A percentile compares a stretch with the other conserved stretches of the same genome.
Evolutionary conservation across 2,888 invertebrate species (phyloP).

Genomic region (Nysson spinosus): DNA sequence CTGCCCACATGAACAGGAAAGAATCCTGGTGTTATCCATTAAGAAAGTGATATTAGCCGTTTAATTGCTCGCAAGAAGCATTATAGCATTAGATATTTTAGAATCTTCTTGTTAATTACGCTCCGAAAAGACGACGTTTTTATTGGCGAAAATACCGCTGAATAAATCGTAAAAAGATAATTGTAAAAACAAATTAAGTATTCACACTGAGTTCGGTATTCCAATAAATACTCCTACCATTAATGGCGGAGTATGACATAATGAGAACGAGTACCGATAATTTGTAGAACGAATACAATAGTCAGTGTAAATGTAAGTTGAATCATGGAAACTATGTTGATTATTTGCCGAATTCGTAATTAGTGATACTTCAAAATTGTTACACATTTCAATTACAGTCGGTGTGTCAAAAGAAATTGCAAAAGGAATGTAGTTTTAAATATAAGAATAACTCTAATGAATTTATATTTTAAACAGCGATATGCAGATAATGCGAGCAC

Average conservation of each 20-base stretch:
- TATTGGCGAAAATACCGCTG: constrained; percentile 20
- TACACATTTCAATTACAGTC: constrained; percentile 49
- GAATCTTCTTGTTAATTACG: constrained; percentile 35
- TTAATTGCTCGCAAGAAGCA: constrained; percentile 20
- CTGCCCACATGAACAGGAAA: constrained; percentile 1
- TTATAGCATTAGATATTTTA: constrained; percentile 31
- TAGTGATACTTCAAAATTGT: constrained; percentile 56
- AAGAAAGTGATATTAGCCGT: constrained; percentile 28
- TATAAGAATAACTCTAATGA: constrained; percentile 41
- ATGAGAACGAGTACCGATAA: constrained; percentile 22
- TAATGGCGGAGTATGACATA: constrained; percentile 6
- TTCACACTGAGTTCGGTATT: constrained; percentile 19
- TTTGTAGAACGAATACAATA: constrained; percentile 13
- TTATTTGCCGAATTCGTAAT: constrained; percentile 17
- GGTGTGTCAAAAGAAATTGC: constrained; percentile 48
- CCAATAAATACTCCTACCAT: constrained; percentile 18
- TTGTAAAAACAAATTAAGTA: constrained; percentile 2
- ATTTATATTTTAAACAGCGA: constrained; percentile 35
- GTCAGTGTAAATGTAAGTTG: constrained; percentile 10
- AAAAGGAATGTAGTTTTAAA: constrained; percentile 59
- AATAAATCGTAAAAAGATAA: constrained; percentile 25
- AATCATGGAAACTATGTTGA: constrained; percentile 15
- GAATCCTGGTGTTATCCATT: constrained; percentile 24
- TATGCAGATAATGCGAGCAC: constrained; percentile 46
- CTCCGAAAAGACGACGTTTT: constrained; percentile 32